These are phyloP conservation scores for Kradibia gibbosae DNA, from an alignment of 1,140 invertebrate species.

Conservation along the genomic window DNA sequence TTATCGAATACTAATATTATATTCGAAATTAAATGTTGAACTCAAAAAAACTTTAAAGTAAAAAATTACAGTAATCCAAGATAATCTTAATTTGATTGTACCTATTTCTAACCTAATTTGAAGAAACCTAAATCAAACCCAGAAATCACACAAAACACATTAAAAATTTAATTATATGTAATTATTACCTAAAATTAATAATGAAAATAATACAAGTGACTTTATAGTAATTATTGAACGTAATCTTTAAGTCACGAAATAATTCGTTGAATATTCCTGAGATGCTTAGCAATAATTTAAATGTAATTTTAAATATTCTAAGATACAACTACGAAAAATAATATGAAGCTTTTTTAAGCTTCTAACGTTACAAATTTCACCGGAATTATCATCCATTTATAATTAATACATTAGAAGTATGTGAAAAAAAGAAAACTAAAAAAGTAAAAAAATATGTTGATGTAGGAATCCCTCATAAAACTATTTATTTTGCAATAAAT, in stretches of 20 bases:
- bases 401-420: conserved; percentile 41
- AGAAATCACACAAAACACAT: conserved; percentile 46
- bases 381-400: conserved; percentile 52
- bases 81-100: conserved; percentile 41
- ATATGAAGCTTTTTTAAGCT: background rate
- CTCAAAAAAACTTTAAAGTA: conserved; percentile 49
- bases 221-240: background rate
- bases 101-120: conserved; percentile 41
- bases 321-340: background rate
- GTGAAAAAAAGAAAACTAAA: conserved; percentile 41
- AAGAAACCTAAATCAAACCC: conserved; percentile 35
- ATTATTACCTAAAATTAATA: background rate
- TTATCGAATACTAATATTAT: conserved; percentile 52
- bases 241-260: background rate
- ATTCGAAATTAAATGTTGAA: conserved; percentile 55
- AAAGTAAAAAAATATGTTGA: conserved; percentile 30
- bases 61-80: conserved; percentile 41
- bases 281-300: background rate
- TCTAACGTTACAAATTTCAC: conserved; percentile 45
- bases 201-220: background rate
- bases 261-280: background rate
- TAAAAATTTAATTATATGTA: conserved; percentile 18
- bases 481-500: conserved; percentile 10
- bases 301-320: background rate
- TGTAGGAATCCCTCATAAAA: conserved; percentile 9